Base-by-base conservation (phyloP, 64 coral and sea anemone genomes). In the Hydrozoanthus tunicans region DNA sequence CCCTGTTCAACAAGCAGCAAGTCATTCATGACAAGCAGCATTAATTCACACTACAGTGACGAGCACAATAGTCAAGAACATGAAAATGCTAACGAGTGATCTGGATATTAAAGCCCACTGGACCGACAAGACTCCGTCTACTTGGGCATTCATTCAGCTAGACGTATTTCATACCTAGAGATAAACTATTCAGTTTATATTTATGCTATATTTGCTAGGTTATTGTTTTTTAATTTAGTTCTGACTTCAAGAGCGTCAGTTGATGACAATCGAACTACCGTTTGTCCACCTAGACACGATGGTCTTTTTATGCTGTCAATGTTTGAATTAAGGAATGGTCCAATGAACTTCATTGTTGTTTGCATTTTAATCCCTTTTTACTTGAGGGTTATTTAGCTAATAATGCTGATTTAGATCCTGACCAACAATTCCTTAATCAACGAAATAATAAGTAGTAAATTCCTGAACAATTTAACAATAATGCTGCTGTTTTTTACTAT, bases 371-470 rank as follows among this genome's bases (percentile, higher is more conserved):
- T 54, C 76, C 76, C 76, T 78, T 78, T 51, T 78, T 57, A 78
- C 5, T 6, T 56, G 76, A 54, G 76, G 52, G 52, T 78, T 78
- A 13, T 17, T 55, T 78, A 78, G 76, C 17, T 78, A 78, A 57
- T 78, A 78, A 78, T 78, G 53, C 51, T 7, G 76, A 78, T 78
- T 17, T 78, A 78, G 52, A 58, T 78, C 53, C 76, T 78, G 76
- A 78, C 52, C 76, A 78, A 54, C 76, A 78, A 78, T 78, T 78
- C 7, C 17, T 78, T 57, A 58, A 78, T 78, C 76, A 78, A 54
- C 76, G 15, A 78, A 78, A 54, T 77, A 53, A 14, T 77, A 77
- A 72, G 23, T 72, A 72, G 23, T 25, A 72, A 15, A 72, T 72
- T 72, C 69, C 24, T 72, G 69, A 72, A 25, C 69, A 72, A 72